A percentile compares a stretch with the other conserved stretches of the same genome.
Conservation (phyloP, 2,113 vertebrate species). For the Terrapene triunguis region DNA sequence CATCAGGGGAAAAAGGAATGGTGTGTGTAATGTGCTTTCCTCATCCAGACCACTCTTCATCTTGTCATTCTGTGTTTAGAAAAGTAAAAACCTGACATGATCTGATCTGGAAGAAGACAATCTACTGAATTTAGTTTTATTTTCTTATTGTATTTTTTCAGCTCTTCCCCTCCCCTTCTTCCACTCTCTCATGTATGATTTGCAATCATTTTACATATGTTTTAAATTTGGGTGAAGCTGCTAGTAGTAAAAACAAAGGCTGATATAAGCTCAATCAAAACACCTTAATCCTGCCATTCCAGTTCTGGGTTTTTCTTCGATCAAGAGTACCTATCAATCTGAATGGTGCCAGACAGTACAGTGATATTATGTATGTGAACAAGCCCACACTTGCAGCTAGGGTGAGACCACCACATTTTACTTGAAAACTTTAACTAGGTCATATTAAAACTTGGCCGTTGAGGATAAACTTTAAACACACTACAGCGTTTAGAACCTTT, state of each 20-base stretch:
- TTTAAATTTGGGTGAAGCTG: not conserved
- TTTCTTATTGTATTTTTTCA: not conserved
- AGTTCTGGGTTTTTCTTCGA: slow-evolving; percentile 10
- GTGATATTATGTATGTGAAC: slow-evolving; percentile 39
- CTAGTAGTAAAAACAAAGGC: slow-evolving; percentile 4
- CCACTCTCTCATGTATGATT: not conserved
- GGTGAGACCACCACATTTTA: slow-evolving; percentile 24
- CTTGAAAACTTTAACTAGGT: slow-evolving; percentile 33
- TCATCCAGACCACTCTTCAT: slow-evolving; percentile 18
- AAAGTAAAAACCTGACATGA: not conserved
- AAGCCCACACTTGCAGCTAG: slow-evolving; percentile 58
- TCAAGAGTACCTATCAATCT: not conserved
- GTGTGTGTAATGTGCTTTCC: slow-evolving; percentile 22
- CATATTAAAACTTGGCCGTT: slow-evolving; percentile 9
- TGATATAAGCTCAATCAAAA: slow-evolving; percentile 13
- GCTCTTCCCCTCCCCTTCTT: too few relatives aligned
- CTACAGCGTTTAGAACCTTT: slow-evolving; percentile 21
- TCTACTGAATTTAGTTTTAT: not conserved
- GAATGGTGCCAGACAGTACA: not conserved
- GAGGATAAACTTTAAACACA: slow-evolving; percentile 20
- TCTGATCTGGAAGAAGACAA: not conserved
- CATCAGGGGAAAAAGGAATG: not conserved
- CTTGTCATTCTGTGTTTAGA: not conserved
- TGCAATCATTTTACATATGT: slow-evolving; percentile 3
- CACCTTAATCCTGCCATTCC: slow-evolving; percentile 40